Evolutionary conservation across 1,140 invertebrate species (phyloP).

Genomic region (Diabrotica virgifera): DNA sequence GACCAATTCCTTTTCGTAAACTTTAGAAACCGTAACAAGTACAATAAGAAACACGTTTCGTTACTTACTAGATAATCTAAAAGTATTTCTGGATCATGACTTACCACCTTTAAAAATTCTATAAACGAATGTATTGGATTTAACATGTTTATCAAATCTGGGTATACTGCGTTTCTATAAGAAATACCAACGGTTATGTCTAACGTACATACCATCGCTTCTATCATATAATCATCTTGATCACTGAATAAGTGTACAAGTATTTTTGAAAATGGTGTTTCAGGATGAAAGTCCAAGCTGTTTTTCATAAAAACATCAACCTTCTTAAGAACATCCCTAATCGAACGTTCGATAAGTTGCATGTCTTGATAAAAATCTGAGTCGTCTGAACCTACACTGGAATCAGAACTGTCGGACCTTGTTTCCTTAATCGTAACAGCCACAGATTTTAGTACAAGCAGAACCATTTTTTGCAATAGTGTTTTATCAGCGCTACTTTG

Average conservation of each 20-base stretch:
- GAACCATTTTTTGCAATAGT: slow-evolving; percentile 78
- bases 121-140: slow-evolving; percentile 81
- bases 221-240: slow-evolving; percentile 87
- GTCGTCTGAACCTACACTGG: slow-evolving; percentile 74
- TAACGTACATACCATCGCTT: slow-evolving; percentile 88
- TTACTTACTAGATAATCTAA: slow-evolving; percentile 86
- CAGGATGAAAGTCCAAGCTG: slow-evolving; percentile 79
- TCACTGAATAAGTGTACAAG: slow-evolving; percentile 84
- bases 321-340: slow-evolving; percentile 76
- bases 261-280: slow-evolving; percentile 82
- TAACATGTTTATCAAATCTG: slow-evolving; percentile 72
- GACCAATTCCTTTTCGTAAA: slow-evolving; percentile 81
- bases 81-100: slow-evolving; percentile 77
- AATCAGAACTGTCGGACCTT: slow-evolving; percentile 78
- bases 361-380: slow-evolving; percentile 86
- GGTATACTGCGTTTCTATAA: slow-evolving; percentile 73
- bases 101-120: slow-evolving; percentile 78
- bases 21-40: slow-evolving; percentile 81
- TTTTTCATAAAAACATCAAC: slow-evolving; percentile 79
- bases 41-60: slow-evolving; percentile 86
- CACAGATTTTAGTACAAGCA: slow-evolving; percentile 82
- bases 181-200: slow-evolving; percentile 83
- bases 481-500: slow-evolving; percentile 62
- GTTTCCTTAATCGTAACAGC: slow-evolving; percentile 89
- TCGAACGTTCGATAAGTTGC: slow-evolving; percentile 81